Evolutionary conservation across 2,113 vertebrate species (phyloP).

Genomic region (Alosa alosa): DNA sequence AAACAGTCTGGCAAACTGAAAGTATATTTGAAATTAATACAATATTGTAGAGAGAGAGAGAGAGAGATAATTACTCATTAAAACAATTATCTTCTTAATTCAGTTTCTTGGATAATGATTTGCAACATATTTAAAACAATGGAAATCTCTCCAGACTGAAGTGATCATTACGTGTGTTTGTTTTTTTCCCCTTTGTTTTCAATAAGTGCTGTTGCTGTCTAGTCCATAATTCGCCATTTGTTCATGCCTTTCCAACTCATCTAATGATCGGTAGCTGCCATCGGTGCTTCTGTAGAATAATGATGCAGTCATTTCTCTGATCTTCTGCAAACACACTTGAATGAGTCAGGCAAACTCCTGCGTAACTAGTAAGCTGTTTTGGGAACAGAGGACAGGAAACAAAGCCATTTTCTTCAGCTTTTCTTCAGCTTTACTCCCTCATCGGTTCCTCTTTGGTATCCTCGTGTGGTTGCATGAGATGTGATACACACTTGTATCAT

Average conservation of each 20-base stretch:
- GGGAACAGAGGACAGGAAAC: not conserved
- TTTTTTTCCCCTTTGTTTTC: not conserved
- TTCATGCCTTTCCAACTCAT: not conserved
- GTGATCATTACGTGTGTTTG: too few relatives aligned
- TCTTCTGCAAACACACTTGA: not conserved
- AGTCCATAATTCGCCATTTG: not conserved
- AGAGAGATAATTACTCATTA: not conserved
- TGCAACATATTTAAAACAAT: not conserved
- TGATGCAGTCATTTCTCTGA: not conserved
- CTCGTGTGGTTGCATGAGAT: too few relatives aligned
- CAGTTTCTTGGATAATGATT: not conserved
- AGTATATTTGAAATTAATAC: not conserved
- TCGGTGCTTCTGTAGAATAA: not conserved
- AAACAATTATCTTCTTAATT: not conserved
- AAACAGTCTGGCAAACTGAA: not conserved
- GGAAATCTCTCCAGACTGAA: not conserved
- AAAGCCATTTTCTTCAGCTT: not conserved
- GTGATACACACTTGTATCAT: too few relatives aligned
- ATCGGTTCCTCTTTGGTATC: too few relatives aligned
- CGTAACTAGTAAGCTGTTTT: not conserved
- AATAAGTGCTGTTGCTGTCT: not conserved
- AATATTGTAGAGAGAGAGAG: too few relatives aligned
- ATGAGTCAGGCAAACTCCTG: not conserved
- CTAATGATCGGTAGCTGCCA: not conserved
- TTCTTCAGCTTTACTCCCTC: too few relatives aligned